These are phyloP conservation scores for Pseudococcus jackbeardsleyi DNA, from an alignment of 2,888 invertebrate genomes.

Conservation along the genomic window DNA sequence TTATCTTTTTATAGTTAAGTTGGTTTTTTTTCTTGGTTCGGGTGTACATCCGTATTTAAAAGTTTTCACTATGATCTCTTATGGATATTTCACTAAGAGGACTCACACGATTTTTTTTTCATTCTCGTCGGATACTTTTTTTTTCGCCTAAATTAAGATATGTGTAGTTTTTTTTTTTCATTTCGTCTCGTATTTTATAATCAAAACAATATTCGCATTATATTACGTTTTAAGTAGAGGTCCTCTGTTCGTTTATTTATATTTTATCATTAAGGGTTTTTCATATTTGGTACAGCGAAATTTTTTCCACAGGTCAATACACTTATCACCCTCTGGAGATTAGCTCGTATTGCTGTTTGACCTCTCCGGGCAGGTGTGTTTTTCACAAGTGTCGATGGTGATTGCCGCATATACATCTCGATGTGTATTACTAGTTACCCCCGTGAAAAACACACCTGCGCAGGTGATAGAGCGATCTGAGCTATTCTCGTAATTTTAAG, in stretches of 20 bases:
- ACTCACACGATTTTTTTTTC: conserved; percentile 50
- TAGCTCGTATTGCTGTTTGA: conserved; percentile 22
- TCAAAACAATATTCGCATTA: conserved; percentile 45
- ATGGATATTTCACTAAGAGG: conserved; percentile 63
- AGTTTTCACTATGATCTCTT: conserved; percentile 64
- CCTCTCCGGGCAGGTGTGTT: neutral
- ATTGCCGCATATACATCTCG: neutral
- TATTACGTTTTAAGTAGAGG: conserved; percentile 45
- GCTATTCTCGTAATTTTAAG: conserved; percentile 46
- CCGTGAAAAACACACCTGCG: neutral
- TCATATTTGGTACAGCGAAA: neutral
- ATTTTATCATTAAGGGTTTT: conserved; percentile 7
- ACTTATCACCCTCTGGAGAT: neutral
- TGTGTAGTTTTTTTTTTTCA: conserved; percentile 15
- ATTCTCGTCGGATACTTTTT: neutral
- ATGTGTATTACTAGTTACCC: conserved; percentile 33
- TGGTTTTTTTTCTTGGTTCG: conserved; percentile 44
- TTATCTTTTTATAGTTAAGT: conserved; percentile 57
- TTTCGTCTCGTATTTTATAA: conserved; percentile 22
- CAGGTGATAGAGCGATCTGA: neutral
- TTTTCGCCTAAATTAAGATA: conserved; percentile 31
- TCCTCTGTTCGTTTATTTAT: conserved; percentile 38
- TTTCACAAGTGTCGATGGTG: neutral
- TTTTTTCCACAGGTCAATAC: neutral
- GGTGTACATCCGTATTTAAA: conserved; percentile 62